Evolutionary conservation across 2,888 invertebrate species (phyloP).

Genomic region (Drosophila kokeensis): DNA sequence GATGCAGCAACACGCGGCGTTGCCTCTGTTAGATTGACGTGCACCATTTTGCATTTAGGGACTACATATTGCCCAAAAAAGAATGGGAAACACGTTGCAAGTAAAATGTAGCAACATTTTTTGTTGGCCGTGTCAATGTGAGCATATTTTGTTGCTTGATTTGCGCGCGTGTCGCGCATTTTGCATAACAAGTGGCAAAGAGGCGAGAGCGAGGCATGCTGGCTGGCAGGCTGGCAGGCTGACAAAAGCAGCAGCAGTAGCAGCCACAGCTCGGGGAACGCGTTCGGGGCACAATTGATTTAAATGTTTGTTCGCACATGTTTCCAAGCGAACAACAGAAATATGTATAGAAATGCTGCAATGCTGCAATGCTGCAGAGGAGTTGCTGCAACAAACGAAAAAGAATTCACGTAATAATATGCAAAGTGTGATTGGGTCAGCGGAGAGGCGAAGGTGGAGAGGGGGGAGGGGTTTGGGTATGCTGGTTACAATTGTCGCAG

Average conservation of each 20-base stretch:
- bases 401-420: conserved; percentile 73
- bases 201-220: background rate
- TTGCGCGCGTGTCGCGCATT: conserved; percentile 70
- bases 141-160: conserved; percentile 66
- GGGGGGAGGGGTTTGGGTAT: background rate
- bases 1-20: conserved; percentile 2
- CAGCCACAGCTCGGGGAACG: conserved; percentile 22
- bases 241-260: background rate
- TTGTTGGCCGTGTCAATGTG: conserved; percentile 49
- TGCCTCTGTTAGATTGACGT: conserved; percentile 4
- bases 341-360: conserved; percentile 15
- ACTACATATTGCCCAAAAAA: conserved; percentile 7
- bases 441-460: background rate
- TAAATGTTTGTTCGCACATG: conserved; percentile 79
- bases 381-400: conserved; percentile 42
- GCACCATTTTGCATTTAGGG: conserved; percentile 19
- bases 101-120: conserved; percentile 32
- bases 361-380: conserved; percentile 23
- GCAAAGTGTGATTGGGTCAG: conserved; percentile 53
- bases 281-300: conserved; percentile 71
- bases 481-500: conserved; percentile 69
- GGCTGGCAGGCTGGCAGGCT: background rate
- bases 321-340: conserved; percentile 43
- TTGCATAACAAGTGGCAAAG: conserved; percentile 73
- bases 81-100: background rate